Evolutionary conservation across 2,888 invertebrate species (phyloP).

Genomic region (Odontothrips loti): DNA sequence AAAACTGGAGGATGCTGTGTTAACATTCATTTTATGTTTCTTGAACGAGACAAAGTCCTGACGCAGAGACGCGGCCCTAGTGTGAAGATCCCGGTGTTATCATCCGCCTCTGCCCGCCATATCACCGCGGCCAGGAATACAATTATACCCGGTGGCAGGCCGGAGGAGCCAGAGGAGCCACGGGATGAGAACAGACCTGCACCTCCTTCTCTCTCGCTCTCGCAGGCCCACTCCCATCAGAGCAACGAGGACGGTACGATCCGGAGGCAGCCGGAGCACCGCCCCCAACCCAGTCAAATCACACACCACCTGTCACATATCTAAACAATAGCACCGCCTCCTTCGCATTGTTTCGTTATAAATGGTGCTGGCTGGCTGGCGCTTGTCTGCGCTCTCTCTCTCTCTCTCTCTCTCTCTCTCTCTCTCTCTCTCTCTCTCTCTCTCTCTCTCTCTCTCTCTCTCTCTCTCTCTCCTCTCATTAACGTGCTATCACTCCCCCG

Average conservation of each 20-base stretch:
- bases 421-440: background rate
- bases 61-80: too few relatives aligned
- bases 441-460: background rate
- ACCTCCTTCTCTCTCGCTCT: background rate
- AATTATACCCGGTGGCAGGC: background rate
- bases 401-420: too few relatives aligned
- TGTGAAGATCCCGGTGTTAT: too few relatives aligned
- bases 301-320: conserved; percentile 15
- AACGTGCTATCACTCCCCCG: too few relatives aligned
- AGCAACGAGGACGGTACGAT: background rate
- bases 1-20: too few relatives aligned
- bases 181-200: background rate
- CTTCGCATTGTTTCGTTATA: background rate
- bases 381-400: background rate
- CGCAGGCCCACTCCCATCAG: background rate
- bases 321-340: background rate
- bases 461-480: too few relatives aligned
- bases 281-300: background rate
- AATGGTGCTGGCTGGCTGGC: background rate
- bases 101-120: background rate
- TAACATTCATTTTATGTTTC: too few relatives aligned
- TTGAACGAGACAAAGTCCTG: too few relatives aligned
- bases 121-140: background rate
- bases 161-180: background rate
- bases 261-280: background rate